phyloP scores from a whole-genome alignment of 2,797 vertebrate genomes.

The Luscinia megarhynchos region DNA sequence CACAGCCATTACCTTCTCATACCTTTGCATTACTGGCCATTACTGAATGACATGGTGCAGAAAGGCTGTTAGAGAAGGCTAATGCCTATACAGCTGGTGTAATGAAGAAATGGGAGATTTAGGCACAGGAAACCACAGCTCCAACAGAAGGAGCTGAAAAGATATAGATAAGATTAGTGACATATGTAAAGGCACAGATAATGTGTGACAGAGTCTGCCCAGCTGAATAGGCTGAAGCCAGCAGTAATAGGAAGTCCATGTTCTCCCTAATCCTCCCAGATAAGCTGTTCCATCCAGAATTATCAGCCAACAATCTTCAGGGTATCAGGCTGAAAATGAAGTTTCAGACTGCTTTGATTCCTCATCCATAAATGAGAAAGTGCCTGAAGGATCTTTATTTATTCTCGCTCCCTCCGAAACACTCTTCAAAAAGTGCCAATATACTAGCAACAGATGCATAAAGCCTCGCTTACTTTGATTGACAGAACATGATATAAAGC shows the following conservation, averaged over 20 bases:
- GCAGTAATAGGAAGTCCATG: conserved; percentile 87
- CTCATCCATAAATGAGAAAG: conserved; percentile 88
- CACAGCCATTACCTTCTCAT: conserved; percentile 71
- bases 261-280: conserved; percentile 86
- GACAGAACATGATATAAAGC: conserved; percentile 94
- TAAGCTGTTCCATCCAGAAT: conserved; percentile 88
- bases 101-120: conserved; percentile 82
- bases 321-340: conserved; percentile 97
- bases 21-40: conserved; percentile 76
- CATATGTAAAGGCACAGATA: conserved; percentile 90
- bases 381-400: conserved; percentile 89
- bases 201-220: conserved; percentile 82
- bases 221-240: conserved; percentile 86
- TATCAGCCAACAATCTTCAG: conserved; percentile 91
- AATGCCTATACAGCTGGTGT: conserved; percentile 77
- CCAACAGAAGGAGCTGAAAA: conserved; percentile 84
- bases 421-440: conserved; percentile 94
- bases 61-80: conserved; percentile 78
- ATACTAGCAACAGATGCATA: conserved; percentile 91
- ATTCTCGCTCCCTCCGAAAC: conserved; percentile 85
- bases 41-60: conserved; percentile 77
- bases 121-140: conserved; percentile 79
- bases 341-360: conserved; percentile 90
- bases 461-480: conserved; percentile 88
- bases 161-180: conserved; percentile 90